Evolutionary conservation across 2,113 vertebrate species (phyloP), one percentile per base, ranked within the genome.

Genomic region (Tychaedon coryphoeus): DNA sequence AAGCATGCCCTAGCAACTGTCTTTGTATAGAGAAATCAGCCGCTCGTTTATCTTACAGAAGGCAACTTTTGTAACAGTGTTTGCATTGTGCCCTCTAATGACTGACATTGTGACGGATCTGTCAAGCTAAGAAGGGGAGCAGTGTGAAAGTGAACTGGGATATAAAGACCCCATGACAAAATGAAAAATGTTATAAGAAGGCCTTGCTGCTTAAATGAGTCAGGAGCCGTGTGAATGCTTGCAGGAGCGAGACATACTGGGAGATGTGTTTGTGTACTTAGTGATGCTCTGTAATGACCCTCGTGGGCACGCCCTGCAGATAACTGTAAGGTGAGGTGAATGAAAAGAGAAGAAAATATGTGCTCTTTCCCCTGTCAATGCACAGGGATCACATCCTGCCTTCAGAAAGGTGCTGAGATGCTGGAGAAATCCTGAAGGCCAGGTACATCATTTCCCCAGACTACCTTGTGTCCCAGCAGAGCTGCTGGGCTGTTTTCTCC

Each of bases 21-120:
- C 96, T 98, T 97, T 97, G 93, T 97, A 72, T 95, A 88, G 93
- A 82, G 91, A 88, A 96, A 95, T 97, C 94, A 92, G 96, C 74
- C 26, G 6, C 96, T 98, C 96, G 6, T 98, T 98, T 97, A 98
- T 98, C 97, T 97, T 97, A 91, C 91, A 95, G 96, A 96, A 96
- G 95, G 97, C 96, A 97, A 96, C 97, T 97, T 97, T 95, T 97
- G 97, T 97, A 97, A 97, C 78, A 95, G 90, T 94, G 93, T 97
- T 96, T 94, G 92, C 92, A 94, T 96, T 97, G 96, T 96, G 95
- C 90, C 95, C 88, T 94, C 93, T 93, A 90, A 95, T 92, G 96
- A 98, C 97, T 97, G 97, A 94, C 96, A 3, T 57, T 90, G 92
- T 0, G 9, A 95, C 17, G 0, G 96, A 85, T 92, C 97, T 97